Evolutionary conservation across 2,113 vertebrate genomes (phyloP).

Genomic region (Climacteris rufus): DNA sequence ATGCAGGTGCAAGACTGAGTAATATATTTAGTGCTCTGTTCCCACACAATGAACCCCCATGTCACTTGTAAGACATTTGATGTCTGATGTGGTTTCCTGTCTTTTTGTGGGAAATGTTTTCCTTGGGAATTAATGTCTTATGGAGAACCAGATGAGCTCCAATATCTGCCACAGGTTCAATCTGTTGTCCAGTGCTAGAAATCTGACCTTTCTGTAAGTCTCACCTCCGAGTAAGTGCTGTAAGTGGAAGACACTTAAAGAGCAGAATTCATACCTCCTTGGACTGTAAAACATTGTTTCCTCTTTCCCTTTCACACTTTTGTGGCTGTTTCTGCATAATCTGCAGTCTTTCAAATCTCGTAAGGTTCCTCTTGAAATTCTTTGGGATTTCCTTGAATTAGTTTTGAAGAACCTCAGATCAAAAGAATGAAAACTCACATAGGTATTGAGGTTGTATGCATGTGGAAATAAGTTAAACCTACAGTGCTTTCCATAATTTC

Average conservation of each 20-base stretch:
- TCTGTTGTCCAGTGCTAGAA: background rate
- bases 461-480: background rate
- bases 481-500: background rate
- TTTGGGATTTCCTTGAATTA: background rate
- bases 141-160: background rate
- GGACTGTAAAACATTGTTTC: background rate
- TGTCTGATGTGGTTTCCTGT: background rate
- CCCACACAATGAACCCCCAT: background rate
- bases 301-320: background rate
- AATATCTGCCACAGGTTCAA: background rate
- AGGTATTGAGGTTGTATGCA: background rate
- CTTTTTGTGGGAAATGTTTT: slow-evolving; percentile 11
- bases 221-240: background rate
- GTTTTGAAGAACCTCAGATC: background rate
- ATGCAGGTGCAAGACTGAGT: background rate
- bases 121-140: background rate
- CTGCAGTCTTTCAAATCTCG: background rate
- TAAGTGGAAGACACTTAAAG: background rate
- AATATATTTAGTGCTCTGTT: background rate
- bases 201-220: background rate
- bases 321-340: background rate
- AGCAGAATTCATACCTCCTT: background rate
- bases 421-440: background rate
- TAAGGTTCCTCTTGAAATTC: background rate
- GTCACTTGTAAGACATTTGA: background rate